Evolutionary conservation across 2,797 vertebrate genomes (phyloP).

Genomic region (Cercopithecus diana): DNA sequence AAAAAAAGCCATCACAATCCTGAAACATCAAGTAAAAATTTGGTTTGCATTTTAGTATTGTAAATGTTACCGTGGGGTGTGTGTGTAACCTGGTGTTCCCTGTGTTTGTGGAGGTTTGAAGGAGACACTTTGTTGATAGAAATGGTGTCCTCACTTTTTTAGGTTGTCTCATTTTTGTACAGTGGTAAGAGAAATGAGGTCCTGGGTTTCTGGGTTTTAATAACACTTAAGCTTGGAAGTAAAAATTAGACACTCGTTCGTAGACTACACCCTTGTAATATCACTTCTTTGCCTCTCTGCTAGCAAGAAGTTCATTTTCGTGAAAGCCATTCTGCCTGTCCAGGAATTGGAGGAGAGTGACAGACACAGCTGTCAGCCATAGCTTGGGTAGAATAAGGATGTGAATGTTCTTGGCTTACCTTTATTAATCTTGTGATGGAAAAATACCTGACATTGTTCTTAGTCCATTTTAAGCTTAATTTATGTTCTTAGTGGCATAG

Average conservation of each 20-base stretch:
- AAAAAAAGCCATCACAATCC: background rate
- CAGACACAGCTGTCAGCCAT: background rate
- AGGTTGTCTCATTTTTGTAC: background rate
- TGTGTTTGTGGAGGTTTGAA: background rate
- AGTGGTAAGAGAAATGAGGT: background rate
- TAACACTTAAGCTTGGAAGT: background rate
- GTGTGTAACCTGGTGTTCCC: background rate
- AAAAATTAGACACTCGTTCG: background rate
- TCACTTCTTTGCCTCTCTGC: background rate
- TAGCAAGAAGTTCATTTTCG: background rate
- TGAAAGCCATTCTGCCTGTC: background rate
- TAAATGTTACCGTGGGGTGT: background rate
- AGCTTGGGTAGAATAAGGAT: background rate
- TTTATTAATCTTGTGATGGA: background rate
- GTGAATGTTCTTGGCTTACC: background rate
- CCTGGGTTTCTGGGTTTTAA: background rate
- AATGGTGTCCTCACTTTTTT: background rate
- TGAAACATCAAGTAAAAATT: background rate
- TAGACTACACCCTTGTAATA: background rate
- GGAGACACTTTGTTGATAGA: background rate
- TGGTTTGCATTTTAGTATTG: background rate
- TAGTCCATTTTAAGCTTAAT: slow-evolving; percentile 46
- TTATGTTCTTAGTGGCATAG: slow-evolving; percentile 24
- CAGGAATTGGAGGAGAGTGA: background rate
- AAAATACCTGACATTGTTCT: background rate